Evolutionary conservation across 2,113 vertebrate species (phyloP).

Genomic region (Nematolebias whitei): DNA sequence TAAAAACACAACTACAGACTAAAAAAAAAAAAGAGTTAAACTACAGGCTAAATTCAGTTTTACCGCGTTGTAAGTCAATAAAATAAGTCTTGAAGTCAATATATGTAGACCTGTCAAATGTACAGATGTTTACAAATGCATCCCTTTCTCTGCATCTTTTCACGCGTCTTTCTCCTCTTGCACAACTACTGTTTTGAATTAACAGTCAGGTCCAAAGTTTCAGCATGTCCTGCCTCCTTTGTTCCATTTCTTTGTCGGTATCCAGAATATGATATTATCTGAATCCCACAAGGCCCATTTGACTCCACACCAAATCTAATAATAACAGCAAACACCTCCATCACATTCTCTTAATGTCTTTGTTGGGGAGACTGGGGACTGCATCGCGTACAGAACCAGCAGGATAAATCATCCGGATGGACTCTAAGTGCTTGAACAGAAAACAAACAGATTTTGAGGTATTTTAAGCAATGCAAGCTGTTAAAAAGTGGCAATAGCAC

Average conservation of each 20-base stretch:
- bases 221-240: background rate
- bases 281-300: conserved; percentile 41
- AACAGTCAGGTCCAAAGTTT: background rate
- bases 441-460: conserved; percentile 33
- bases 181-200: background rate
- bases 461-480: conserved; percentile 51
- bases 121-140: background rate
- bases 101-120: too few relatives aligned
- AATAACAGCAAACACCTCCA: conserved; percentile 62
- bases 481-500: conserved; percentile 7
- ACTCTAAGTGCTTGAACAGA: conserved; percentile 38
- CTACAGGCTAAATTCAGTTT: background rate
- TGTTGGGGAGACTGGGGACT: conserved; percentile 27
- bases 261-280: conserved; percentile 51
- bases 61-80: background rate
- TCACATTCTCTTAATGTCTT: conserved; percentile 56
- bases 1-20: too few relatives aligned
- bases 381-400: conserved; percentile 42
- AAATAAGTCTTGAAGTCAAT: background rate
- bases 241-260: conserved; percentile 15
- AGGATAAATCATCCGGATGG: conserved; percentile 47
- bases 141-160: background rate
- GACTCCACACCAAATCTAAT: conserved; percentile 64
- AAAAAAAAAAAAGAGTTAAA: too few relatives aligned
- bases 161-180: background rate